Evolutionary conservation across 2,888 invertebrate species (phyloP).

Genomic region (Coecobrya sp.): DNA sequence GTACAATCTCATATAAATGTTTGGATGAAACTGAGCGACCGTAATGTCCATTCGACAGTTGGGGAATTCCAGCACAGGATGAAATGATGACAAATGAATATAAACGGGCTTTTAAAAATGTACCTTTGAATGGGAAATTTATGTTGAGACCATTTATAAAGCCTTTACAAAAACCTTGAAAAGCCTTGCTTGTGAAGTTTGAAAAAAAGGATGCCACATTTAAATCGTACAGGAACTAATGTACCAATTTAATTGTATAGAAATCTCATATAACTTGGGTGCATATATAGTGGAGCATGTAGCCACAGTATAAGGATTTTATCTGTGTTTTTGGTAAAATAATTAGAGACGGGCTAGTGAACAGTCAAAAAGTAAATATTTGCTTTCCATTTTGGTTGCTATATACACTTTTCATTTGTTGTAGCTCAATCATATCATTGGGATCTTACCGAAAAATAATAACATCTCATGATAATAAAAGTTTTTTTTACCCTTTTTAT

Average conservation of each 20-base stretch:
- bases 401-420: constrained; percentile 16
- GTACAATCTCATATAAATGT: not conserved
- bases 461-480: not conserved
- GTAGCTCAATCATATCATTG: not conserved
- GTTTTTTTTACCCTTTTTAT: not conserved
- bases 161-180: too few relatives aligned
- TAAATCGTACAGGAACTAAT: too few relatives aligned
- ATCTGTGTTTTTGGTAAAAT: not conserved
- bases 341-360: not conserved
- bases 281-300: too few relatives aligned
- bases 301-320: not conserved
- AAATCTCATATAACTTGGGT: too few relatives aligned
- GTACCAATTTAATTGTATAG: too few relatives aligned
- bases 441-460: not conserved
- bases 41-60: not conserved
- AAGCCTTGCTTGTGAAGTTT: too few relatives aligned
- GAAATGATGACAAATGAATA: not conserved
- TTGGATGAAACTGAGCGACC: not conserved
- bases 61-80: not conserved
- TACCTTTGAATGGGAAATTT: too few relatives aligned
- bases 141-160: too few relatives aligned
- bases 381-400: constrained; percentile 23
- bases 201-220: too few relatives aligned
- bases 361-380: constrained; percentile 21
- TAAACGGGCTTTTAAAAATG: too few relatives aligned